Percentiles rank a stretch among this genome's conserved stretches.
These are phyloP conservation scores for Bhutanitis thaidina DNA, from an alignment of 2,888 invertebrate genomes.

Conservation along the genomic window DNA sequence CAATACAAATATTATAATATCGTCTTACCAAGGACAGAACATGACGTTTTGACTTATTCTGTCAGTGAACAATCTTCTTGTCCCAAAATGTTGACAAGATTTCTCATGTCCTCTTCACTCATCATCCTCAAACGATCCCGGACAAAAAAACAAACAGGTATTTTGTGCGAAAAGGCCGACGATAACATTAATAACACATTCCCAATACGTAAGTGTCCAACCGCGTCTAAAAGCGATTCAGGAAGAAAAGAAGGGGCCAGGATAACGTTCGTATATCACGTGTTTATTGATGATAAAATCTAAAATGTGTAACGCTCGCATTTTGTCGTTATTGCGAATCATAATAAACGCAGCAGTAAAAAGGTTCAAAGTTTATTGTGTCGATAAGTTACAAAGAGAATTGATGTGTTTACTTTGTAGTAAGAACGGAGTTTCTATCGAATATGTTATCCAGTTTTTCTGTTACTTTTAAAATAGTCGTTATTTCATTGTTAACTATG, in stretches of 20 bases:
- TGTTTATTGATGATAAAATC: conserved; percentile 19
- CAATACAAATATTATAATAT: too few species aligned
- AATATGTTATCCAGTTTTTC: background rate
- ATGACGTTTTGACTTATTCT: too few species aligned
- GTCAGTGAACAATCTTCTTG: too few species aligned
- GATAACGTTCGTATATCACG: conserved; percentile 9
- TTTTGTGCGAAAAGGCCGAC: too few species aligned
- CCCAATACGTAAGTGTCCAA: background rate
- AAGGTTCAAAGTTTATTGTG: conserved; percentile 19
- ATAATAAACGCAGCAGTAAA: conserved; percentile 32
- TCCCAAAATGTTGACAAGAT: too few species aligned
- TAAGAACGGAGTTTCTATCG: background rate
- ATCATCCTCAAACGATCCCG: too few species aligned
- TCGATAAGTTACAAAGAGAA: conserved; percentile 18
- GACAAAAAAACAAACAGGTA: too few species aligned
- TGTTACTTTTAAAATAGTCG: conserved; percentile 1
- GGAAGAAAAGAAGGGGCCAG: background rate
- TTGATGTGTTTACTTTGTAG: conserved; percentile 20
- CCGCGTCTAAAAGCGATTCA: background rate
- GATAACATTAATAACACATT: background rate
- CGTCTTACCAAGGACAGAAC: too few species aligned
- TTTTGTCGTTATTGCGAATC: conserved; percentile 23
- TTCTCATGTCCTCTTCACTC: too few species aligned
- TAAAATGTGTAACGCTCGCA: conserved; percentile 11
- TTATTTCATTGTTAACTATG: too few species aligned